Evolutionary conservation across 2,113 vertebrate species (phyloP).

Genomic region (Pomatorhinus ruficollis): DNA sequence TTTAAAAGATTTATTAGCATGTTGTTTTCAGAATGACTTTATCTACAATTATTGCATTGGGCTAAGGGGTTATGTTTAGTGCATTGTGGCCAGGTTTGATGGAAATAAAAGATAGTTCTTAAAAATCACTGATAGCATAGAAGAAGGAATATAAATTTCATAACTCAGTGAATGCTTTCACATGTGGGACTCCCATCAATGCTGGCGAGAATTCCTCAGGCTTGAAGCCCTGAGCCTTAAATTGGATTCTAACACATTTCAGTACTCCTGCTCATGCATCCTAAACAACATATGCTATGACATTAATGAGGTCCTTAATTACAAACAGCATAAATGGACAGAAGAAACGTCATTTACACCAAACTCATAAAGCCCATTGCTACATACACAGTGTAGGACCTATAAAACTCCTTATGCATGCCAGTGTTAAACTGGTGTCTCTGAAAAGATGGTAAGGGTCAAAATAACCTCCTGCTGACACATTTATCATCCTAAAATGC

Average conservation of each 20-base stretch:
- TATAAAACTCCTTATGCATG: background rate
- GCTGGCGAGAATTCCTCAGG: background rate
- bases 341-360: background rate
- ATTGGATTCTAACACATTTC: background rate
- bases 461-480: background rate
- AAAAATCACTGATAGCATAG: background rate
- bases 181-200: background rate
- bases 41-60: background rate
- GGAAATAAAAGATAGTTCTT: background rate
- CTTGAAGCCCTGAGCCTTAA: background rate
- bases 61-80: background rate
- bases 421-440: background rate
- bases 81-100: background rate
- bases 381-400: background rate
- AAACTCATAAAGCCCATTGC: background rate
- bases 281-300: background rate
- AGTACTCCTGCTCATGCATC: background rate
- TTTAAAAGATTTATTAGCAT: background rate
- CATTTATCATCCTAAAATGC: background rate
- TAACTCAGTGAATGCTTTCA: background rate
- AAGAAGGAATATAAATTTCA: background rate
- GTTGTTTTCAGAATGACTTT: background rate
- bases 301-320: background rate
- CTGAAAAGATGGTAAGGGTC: background rate
- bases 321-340: background rate